Percentiles rank a stretch among this genome's conserved stretches.
phyloP scores from a whole-genome alignment of 2,888 invertebrate species.

The Amblyteles armatorius region DNA sequence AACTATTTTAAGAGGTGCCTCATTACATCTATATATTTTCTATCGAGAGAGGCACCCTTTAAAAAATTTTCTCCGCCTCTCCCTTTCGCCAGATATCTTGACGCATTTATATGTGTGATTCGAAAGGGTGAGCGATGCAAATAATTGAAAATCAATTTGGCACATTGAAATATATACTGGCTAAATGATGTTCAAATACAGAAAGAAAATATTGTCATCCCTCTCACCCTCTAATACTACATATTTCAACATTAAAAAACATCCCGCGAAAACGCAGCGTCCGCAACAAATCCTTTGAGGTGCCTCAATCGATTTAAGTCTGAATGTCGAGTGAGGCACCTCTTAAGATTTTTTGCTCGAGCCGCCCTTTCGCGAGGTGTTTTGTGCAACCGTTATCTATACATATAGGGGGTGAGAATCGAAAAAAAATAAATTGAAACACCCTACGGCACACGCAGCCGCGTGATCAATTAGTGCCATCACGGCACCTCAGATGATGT shows the following conservation, averaged over 20 bases:
- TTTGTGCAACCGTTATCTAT: not conserved
- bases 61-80: too few relatives aligned
- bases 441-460: too few relatives aligned
- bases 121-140: too few relatives aligned
- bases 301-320: not conserved
- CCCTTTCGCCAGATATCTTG: too few relatives aligned
- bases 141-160: too few relatives aligned
- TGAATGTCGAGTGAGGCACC: not conserved
- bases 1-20: too few relatives aligned
- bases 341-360: not conserved
- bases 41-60: too few relatives aligned
- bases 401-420: not conserved
- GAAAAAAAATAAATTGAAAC: not conserved
- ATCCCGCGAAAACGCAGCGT: not conserved
- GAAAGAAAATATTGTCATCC: not conserved
- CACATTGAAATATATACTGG: too few relatives aligned
- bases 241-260: not conserved
- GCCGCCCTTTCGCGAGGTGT: not conserved
- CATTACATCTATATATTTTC: too few relatives aligned
- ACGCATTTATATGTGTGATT: too few relatives aligned
- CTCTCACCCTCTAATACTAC: not conserved
- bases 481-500: too few relatives aligned
- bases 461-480: too few relatives aligned
- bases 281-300: not conserved
- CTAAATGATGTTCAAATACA: not conserved